These are phyloP conservation scores for Heliconius hortense DNA, from an alignment of 2,888 invertebrate species.

Conservation along the genomic window DNA sequence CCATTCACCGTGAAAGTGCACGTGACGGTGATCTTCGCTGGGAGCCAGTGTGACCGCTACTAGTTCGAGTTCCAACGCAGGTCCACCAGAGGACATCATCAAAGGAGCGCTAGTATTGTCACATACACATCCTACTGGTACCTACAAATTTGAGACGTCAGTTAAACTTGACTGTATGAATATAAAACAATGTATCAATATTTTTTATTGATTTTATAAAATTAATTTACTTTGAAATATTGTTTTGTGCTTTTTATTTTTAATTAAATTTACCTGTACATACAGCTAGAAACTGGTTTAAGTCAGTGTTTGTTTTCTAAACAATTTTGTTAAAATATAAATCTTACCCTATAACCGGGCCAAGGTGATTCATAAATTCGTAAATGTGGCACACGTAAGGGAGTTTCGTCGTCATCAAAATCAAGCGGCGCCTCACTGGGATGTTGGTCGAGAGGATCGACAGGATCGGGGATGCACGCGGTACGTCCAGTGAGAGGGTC, in stretches of 20 bases:
- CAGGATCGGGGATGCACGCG: slow-evolving; percentile 56
- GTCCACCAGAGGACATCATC: slow-evolving; percentile 54
- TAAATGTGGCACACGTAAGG: slow-evolving; percentile 77
- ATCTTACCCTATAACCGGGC: slow-evolving; percentile 83
- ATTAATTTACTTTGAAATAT: no score
- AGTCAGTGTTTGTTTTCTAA: no score
- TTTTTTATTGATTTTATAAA: not conserved
- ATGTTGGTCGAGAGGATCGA: slow-evolving; percentile 42
- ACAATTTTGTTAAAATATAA: not conserved
- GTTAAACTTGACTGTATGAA: not conserved
- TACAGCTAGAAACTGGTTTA: no score
- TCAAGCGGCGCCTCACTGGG: slow-evolving; percentile 48
- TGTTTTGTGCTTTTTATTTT: not conserved
- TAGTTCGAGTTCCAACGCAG: slow-evolving; percentile 88
- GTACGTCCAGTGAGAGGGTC: slow-evolving; percentile 88
- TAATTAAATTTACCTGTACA: not conserved
- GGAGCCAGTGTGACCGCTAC: slow-evolving; percentile 87
- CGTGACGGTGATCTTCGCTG: slow-evolving; percentile 90
- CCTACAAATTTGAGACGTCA: slow-evolving; percentile 48
- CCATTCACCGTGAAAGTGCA: slow-evolving; percentile 88
- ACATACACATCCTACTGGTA: slow-evolving; percentile 90
- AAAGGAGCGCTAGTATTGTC: slow-evolving; percentile 83
- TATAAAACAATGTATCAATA: not conserved
- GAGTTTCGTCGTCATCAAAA: slow-evolving; percentile 61
- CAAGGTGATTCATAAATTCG: slow-evolving; percentile 87